Percentiles rank a stretch among this genome's conserved stretches.
These are phyloP conservation scores for Chrysocyon brachyurus DNA, from an alignment of 2,797 vertebrate genomes.

Conservation along the genomic window DNA sequence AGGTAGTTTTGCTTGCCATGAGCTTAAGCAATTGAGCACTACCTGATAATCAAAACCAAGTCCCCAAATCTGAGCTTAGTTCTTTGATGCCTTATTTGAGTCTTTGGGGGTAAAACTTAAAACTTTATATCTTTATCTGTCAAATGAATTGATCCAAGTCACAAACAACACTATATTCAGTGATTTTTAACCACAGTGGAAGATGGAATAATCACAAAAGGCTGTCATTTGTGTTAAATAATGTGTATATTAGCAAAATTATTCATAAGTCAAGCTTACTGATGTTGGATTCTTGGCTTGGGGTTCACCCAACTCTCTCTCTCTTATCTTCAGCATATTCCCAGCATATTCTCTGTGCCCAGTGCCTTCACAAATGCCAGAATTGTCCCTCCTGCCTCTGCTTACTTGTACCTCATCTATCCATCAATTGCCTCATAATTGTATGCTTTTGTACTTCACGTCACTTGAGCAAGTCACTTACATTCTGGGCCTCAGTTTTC, in stretches of 20 bases:
- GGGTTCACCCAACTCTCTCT: background rate
- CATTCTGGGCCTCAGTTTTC: background rate
- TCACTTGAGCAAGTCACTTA: background rate
- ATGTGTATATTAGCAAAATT: constrained; percentile 45
- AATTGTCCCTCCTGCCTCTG: background rate
- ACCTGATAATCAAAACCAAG: constrained; percentile 57
- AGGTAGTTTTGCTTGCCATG: constrained; percentile 59
- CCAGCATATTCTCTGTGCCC: background rate
- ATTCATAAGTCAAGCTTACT: background rate
- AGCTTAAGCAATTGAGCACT: background rate
- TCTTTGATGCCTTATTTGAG: background rate
- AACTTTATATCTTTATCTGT: background rate
- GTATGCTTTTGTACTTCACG: background rate
- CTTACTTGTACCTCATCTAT: constrained; percentile 22
- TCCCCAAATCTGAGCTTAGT: constrained; percentile 17
- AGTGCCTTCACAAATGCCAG: background rate
- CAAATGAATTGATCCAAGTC: background rate
- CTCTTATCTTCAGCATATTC: background rate
- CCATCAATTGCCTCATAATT: background rate
- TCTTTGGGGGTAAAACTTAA: background rate
- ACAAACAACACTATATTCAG: background rate
- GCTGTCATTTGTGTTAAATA: background rate
- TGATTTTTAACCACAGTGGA: constrained; percentile 32
- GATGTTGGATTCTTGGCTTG: background rate
- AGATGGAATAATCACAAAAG: background rate